These are phyloP conservation scores for Drosophila ogumai DNA, from an alignment of 1,140 invertebrate genomes.

Conservation along the genomic window DNA sequence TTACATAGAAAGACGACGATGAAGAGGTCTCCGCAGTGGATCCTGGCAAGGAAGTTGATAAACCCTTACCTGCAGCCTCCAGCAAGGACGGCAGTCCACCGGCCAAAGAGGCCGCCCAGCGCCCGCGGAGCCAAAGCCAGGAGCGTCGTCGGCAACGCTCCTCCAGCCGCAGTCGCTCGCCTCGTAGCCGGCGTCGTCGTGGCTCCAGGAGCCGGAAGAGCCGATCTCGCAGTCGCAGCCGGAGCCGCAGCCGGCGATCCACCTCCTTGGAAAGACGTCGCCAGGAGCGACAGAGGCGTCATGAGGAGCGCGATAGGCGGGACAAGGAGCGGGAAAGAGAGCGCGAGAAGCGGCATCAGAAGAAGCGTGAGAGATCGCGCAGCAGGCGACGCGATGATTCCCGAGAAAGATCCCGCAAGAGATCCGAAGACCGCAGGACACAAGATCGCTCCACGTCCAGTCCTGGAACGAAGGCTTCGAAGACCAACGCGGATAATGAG, in stretches of 20 bases:
- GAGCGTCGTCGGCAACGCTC: conserved; percentile 18
- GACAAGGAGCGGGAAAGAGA: conserved; percentile 63
- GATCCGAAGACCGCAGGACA: conserved; percentile 12
- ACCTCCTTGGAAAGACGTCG: conserved; percentile 70
- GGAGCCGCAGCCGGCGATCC: conserved; percentile 61
- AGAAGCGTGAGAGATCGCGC: conserved; percentile 29
- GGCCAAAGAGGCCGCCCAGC: conserved; percentile 7
- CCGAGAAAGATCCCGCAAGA: neutral
- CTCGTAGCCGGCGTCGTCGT: conserved; percentile 46
- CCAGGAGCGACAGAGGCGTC: conserved; percentile 64
- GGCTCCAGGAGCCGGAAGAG: conserved; percentile 44
- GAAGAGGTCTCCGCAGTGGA: neutral
- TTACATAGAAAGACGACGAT: conserved; percentile 59
- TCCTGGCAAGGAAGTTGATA: neutral
- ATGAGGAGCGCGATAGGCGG: conserved; percentile 65
- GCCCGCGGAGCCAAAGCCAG: conserved; percentile 44
- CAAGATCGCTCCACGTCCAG: conserved; percentile 24
- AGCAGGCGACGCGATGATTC: conserved; percentile 29
- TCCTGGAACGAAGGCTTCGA: conserved; percentile 2
- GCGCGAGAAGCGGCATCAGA: conserved; percentile 56
- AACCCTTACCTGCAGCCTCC: neutral
- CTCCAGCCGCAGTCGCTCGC: conserved; percentile 44
- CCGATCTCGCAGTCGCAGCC: conserved; percentile 59
- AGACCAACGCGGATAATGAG: conserved; percentile 58
- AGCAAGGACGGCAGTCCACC: conserved; percentile 1